phyloP scores from a whole-genome alignment of 1,140 invertebrate genomes.

The Dendrolimus kikuchii region DNA sequence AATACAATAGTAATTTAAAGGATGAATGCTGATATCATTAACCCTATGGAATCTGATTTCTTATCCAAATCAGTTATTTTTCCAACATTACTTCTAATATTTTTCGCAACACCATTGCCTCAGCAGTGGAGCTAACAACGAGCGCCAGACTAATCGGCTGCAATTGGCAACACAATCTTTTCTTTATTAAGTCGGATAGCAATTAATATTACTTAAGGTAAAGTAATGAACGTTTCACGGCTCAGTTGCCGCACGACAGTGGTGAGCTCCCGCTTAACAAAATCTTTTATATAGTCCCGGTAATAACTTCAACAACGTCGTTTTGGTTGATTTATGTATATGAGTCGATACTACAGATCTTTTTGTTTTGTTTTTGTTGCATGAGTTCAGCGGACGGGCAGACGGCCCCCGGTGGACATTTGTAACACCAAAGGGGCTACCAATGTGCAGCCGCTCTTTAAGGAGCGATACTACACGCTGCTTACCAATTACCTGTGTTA shows the following conservation, averaged over 20 bases:
- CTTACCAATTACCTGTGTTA: too few species aligned
- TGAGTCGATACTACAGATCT: background rate
- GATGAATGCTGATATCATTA: too few species aligned
- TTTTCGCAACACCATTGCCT: slow-evolving; percentile 49
- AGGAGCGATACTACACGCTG: too few species aligned
- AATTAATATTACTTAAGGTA: slow-evolving; percentile 61
- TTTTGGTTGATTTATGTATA: background rate
- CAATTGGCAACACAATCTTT: slow-evolving; percentile 35
- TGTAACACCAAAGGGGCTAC: too few species aligned
- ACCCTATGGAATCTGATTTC: slow-evolving; percentile 7
- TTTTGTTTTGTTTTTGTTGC: too few species aligned
- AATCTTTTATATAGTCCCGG: slow-evolving; percentile 1
- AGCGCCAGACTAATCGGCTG: slow-evolving; percentile 32
- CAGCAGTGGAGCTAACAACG: slow-evolving; percentile 32
- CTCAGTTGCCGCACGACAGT: slow-evolving; percentile 34
- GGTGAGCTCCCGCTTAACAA: slow-evolving; percentile 13
- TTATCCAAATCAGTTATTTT: slow-evolving; percentile 25
- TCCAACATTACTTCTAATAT: slow-evolving; percentile 31
- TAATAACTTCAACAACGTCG: background rate
- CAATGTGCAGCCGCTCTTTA: too few species aligned
- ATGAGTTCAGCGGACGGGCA: too few species aligned
- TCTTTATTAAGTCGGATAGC: slow-evolving; percentile 43
- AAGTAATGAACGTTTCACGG: slow-evolving; percentile 51
- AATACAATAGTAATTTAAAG: too few species aligned
- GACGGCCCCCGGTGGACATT: too few species aligned